These are phyloP conservation scores for Sinocyclocheilus anshuiensis DNA, from an alignment of 2,113 vertebrate species.

Conservation along the genomic window DNA sequence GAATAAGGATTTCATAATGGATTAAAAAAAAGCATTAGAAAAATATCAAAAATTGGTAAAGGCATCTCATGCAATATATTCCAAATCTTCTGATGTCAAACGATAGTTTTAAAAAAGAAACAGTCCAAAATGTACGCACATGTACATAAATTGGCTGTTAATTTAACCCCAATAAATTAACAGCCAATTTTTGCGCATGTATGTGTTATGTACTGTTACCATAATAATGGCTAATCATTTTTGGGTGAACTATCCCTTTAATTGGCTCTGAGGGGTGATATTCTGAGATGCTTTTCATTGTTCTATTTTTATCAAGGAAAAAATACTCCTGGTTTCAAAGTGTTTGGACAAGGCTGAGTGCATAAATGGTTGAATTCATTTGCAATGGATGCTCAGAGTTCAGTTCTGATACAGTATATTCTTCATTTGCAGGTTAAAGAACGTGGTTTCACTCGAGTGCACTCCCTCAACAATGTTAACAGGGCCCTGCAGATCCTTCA, in stretches of 20 bases:
- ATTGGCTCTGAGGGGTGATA: slow-evolving; percentile 1
- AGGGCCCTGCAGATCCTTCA: slow-evolving; percentile 91
- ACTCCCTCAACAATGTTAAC: slow-evolving; percentile 99
- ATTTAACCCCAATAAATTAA: background rate
- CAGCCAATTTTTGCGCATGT: background rate
- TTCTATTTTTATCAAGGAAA: slow-evolving; percentile 15
- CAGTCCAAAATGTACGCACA: too few relatives aligned
- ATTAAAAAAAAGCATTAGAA: background rate
- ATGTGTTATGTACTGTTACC: background rate
- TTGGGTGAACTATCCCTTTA: background rate
- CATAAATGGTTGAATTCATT: slow-evolving; percentile 11
- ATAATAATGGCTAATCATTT: background rate
- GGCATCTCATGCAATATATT: background rate
- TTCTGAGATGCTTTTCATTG: slow-evolving; percentile 2
- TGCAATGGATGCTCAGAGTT: slow-evolving; percentile 2
- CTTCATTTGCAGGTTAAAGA: slow-evolving; percentile 87
- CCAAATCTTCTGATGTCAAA: background rate
- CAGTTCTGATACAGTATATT: slow-evolving; percentile 42
- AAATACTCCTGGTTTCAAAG: slow-evolving; percentile 3
- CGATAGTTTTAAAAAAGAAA: too few relatives aligned
- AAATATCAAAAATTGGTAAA: background rate
- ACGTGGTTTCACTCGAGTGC: slow-evolving; percentile 93
- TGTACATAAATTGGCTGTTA: background rate
- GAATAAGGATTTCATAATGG: background rate
- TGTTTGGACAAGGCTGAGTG: background rate